Conservation (phyloP, 2,113 vertebrate genomes). For the Excalfactoria chinensis region DNA sequence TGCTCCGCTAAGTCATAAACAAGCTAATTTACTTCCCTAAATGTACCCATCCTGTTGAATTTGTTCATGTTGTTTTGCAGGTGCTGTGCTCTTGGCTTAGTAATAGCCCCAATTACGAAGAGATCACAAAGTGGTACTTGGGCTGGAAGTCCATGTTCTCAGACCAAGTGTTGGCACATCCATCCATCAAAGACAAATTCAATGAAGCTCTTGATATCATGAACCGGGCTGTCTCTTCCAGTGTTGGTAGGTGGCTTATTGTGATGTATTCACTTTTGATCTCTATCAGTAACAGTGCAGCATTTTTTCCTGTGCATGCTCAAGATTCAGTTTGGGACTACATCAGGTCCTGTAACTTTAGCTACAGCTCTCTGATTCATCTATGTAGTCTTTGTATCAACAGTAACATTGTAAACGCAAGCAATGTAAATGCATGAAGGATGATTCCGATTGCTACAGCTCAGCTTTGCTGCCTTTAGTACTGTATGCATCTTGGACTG, state of each 20-base stretch:
- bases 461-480: no score
- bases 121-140: constrained; percentile 98
- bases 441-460: no score
- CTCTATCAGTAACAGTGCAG: background rate
- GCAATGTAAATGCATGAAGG: background rate
- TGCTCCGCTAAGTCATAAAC: background rate
- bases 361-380: background rate
- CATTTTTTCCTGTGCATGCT: background rate
- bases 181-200: constrained; percentile 94
- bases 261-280: background rate
- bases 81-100: constrained; percentile 98
- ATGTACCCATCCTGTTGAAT: accelerated
- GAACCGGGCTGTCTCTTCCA: constrained; percentile 95
- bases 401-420: background rate
- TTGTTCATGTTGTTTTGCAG: constrained; percentile 69
- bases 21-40: no score
- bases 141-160: constrained; percentile 98
- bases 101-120: constrained; percentile 97
- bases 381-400: background rate
- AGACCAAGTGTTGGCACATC: constrained; percentile 90
- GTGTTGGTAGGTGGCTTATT: constrained; percentile 81
- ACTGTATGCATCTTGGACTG: background rate
- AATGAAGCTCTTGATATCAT: constrained; percentile 97
- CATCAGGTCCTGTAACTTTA: background rate
- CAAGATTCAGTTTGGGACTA: accelerated